A percentile compares a stretch with the other conserved stretches of the same genome.
phyloP scores from a whole-genome alignment of 1,140 invertebrate genomes.

The Coenobita brevimanus region DNA sequence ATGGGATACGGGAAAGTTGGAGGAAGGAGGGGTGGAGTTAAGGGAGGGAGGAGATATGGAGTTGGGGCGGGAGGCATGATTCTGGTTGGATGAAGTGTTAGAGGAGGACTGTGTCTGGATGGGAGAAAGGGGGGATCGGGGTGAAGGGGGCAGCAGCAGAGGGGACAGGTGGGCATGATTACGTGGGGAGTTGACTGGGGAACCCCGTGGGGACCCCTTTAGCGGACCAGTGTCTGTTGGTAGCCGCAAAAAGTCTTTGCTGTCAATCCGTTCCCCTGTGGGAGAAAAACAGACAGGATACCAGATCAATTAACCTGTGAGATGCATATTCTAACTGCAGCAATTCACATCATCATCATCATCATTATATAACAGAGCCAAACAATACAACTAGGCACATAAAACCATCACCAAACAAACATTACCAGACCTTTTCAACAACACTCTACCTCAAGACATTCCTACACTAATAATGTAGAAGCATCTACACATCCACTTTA shows the following conservation, averaged over 20 bases:
- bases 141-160: conserved; percentile 47
- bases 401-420: too few relatives aligned
- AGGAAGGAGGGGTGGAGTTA: conserved; percentile 3
- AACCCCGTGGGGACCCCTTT: conserved; percentile 38
- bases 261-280: conserved; percentile 51
- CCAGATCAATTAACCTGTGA: background rate
- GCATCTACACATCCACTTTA: too few relatives aligned
- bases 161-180: conserved; percentile 59
- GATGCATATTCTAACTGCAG: background rate
- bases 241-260: conserved; percentile 41
- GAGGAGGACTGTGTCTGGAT: conserved; percentile 5
- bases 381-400: too few relatives aligned
- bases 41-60: background rate
- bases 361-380: too few relatives aligned
- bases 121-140: conserved; percentile 52
- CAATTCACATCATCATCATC: too few relatives aligned
- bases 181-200: conserved; percentile 54
- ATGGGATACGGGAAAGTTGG: conserved; percentile 19
- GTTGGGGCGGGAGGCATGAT: background rate
- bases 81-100: background rate
- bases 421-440: too few relatives aligned
- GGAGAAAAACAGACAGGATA: background rate
- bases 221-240: conserved; percentile 30
- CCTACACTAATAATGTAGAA: too few relatives aligned
- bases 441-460: too few relatives aligned